A percentile compares a stretch with the other conserved stretches of the same genome.
Conservation (phyloP, 2,888 invertebrate species). For the Phaonia tiefii region DNA sequence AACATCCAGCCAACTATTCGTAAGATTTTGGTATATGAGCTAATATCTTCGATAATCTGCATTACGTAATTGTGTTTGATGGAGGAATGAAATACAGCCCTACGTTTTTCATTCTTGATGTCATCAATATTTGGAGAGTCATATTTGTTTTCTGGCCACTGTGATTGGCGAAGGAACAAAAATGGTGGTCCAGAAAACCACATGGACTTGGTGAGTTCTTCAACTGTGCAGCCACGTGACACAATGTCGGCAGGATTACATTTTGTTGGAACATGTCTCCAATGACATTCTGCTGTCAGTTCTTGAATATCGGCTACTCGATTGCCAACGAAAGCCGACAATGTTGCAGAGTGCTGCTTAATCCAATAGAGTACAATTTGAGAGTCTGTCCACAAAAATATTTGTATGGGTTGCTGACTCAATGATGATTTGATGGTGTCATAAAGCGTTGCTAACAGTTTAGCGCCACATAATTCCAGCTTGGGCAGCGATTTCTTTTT, state of each 20-base stretch:
- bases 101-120: slow-evolving; percentile 49
- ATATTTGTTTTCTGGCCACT: slow-evolving; percentile 30
- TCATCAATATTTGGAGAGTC: slow-evolving; percentile 28
- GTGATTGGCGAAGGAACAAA: slow-evolving; percentile 10
- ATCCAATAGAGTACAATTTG: slow-evolving; percentile 27
- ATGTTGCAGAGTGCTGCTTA: slow-evolving; percentile 28
- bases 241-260: slow-evolving; percentile 59
- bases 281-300: slow-evolving; percentile 32
- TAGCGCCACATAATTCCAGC: slow-evolving; percentile 49
- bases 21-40: too few species aligned
- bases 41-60: too few species aligned
- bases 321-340: slow-evolving; percentile 51
- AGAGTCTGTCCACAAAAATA: slow-evolving; percentile 16
- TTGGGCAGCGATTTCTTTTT: slow-evolving; percentile 22
- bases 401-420: not conserved
- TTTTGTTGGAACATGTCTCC: slow-evolving; percentile 59
- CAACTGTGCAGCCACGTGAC: slow-evolving; percentile 54
- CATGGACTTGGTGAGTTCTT: slow-evolving; percentile 47
- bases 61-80: too few species aligned
- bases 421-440: slow-evolving; percentile 34
- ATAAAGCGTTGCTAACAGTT: slow-evolving; percentile 30
- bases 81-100: slow-evolving; percentile 7
- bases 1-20: too few species aligned
- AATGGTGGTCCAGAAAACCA: slow-evolving; percentile 58
- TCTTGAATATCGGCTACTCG: slow-evolving; percentile 54